Percentiles rank a stretch among this genome's conserved stretches.
Evolutionary conservation across 2,888 invertebrate species (phyloP).

Genomic region (Leucophenga montana): DNA sequence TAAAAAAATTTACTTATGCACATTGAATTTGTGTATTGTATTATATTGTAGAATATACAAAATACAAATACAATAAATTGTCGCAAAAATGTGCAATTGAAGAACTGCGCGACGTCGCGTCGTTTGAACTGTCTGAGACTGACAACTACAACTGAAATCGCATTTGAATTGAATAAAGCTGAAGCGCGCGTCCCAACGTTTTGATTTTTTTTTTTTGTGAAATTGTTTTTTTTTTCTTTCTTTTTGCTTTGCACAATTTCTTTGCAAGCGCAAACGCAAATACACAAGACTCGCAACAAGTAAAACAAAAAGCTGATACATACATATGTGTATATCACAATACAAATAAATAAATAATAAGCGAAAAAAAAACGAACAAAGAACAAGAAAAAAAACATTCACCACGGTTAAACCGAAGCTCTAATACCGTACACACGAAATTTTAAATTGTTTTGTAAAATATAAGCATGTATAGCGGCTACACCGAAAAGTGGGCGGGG

Average conservation of each 20-base stretch:
- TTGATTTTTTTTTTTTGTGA: constrained; percentile 17
- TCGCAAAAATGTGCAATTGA: too few relatives aligned
- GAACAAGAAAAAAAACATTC: too few relatives aligned
- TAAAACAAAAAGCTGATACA: not conserved
- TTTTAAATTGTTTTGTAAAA: too few relatives aligned
- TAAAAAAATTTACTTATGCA: too few relatives aligned
- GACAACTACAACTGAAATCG: not conserved
- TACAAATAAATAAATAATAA: not conserved
- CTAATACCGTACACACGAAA: too few relatives aligned
- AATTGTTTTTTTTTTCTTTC: constrained; percentile 6
- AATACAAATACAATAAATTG: not conserved
- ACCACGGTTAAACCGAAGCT: too few relatives aligned
- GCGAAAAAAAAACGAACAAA: not conserved
- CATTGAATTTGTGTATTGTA: too few relatives aligned
- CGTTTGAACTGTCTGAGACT: not conserved
- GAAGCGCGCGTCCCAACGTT: constrained; percentile 3
- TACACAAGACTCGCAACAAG: not conserved
- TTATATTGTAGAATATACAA: too few relatives aligned
- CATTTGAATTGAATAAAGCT: constrained; percentile 3
- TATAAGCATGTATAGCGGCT: too few relatives aligned
- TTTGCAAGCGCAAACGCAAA: constrained; percentile 3
- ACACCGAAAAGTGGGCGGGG: too few relatives aligned
- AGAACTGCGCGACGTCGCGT: not conserved
- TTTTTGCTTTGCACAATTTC: not conserved
- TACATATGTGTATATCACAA: too few relatives aligned